Evolutionary conservation across 1,140 invertebrate species (phyloP).

Genomic region (Zophobas atratus): DNA sequence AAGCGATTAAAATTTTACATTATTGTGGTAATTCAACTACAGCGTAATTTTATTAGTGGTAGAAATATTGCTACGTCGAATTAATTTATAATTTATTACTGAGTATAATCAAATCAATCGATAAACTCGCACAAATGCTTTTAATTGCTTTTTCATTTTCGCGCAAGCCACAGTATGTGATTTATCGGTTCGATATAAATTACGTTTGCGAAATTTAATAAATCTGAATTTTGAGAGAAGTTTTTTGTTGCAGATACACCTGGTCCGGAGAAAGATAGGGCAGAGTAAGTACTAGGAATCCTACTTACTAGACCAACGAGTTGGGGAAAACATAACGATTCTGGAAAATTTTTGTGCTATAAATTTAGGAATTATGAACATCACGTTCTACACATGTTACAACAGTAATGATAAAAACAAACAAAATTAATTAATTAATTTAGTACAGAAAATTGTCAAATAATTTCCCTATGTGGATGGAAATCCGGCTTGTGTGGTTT

Average conservation of each 20-base stretch:
- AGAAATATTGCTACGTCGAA: background rate
- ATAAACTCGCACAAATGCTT: conserved; percentile 34
- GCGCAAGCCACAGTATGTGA: background rate
- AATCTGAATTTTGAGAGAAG: background rate
- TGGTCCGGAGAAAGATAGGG: background rate
- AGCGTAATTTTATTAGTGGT: background rate
- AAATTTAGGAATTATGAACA: no score
- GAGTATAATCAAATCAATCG: conserved; percentile 32
- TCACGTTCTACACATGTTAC: no score
- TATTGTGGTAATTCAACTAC: no score
- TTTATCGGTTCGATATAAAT: conserved; percentile 23
- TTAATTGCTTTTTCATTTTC: conserved; percentile 41
- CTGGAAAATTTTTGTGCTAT: no score
- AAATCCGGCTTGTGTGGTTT: no score
- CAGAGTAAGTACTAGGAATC: conserved; percentile 1
- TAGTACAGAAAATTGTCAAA: no score
- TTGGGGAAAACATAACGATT: no score
- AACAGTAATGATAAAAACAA: no score
- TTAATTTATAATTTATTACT: conserved; percentile 28
- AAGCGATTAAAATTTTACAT: background rate
- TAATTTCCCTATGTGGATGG: no score
- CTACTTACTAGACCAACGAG: background rate
- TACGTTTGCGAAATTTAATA: conserved; percentile 11
- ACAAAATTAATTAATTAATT: no score
- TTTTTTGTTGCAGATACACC: conserved; percentile 35